Base-by-base conservation (phyloP, 2,888 invertebrate genomes). In the Eledone cirrhosa region DNA sequence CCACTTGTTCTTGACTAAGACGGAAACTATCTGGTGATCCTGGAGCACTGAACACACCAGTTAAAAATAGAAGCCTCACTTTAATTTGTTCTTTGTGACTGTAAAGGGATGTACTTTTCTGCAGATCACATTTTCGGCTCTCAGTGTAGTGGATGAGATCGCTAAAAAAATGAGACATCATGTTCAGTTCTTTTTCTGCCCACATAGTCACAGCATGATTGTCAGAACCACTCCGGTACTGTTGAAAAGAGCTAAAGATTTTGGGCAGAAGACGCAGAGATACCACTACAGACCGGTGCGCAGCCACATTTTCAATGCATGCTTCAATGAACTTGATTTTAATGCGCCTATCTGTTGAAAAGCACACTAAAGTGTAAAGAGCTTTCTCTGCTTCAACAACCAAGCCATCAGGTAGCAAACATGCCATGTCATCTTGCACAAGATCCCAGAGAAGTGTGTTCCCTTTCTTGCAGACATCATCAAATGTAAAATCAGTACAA, bases 291-390 rank as follows among this genome's bases (percentile, higher is more conserved):
- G 97, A 97, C 93, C 94, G 94, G 91, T 97, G 96, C 84, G 94
- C 94, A 22, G 96, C 94, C 81, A 97, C 92, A 91, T 97, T 97
- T 86, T 96, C 95, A 74, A 97, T 92, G 87, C 97, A 97, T 14
- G 97, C 97, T 91, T 97, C 97, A 83, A 98, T 97, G 88, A 98
- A 98, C 91, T 97, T 97, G 91, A 96, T 96, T 79, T 96, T 93
- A 83, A 97, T 95, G 82, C 95, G 93, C 84, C 95, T 94, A 90
- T 97, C 97, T 77, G 96, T 95, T 87, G 95, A 96, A 88, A 95
- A 97, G 89, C 88, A 88, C 48, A 98, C 92, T 33, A 97, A 92
- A 84, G 96, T 96, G 85, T 96, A 96, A 0, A 98, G 92, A 2
- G 96, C 96, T 87, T 97, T 97, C 90, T 98, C 97, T 0, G 97